phyloP scores from a whole-genome alignment of 2,797 vertebrate species.

The Agapornis canus region DNA sequence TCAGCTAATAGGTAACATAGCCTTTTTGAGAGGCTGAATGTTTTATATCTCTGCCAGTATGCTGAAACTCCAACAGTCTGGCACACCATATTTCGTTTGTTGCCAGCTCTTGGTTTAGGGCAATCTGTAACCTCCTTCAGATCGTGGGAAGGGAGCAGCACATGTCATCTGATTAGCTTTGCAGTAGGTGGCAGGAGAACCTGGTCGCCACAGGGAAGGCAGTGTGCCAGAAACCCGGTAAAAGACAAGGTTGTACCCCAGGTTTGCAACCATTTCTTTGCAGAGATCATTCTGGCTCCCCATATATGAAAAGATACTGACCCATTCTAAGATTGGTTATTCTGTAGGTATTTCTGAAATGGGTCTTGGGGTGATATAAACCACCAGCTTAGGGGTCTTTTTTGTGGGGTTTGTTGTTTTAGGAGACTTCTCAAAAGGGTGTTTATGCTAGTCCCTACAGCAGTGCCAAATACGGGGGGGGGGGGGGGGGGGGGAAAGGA shows the following conservation, averaged over 20 bases:
- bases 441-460: not conserved
- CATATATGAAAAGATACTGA: not conserved
- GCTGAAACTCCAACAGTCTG: not conserved
- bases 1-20: not conserved
- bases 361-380: not conserved
- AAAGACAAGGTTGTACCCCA: not conserved
- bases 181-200: not conserved
- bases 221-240: not conserved
- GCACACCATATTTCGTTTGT: not conserved
- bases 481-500: not conserved
- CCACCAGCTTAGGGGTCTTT: not conserved
- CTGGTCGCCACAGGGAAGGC: rapidly evolving
- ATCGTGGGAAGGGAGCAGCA: not conserved
- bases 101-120: not conserved
- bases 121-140: not conserved
- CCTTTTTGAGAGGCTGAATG: not conserved
- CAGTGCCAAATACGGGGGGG: not conserved
- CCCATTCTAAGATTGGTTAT: not conserved
- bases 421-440: not conserved
- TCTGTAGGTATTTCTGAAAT: not conserved
- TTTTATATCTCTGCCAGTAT: not conserved
- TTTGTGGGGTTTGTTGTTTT: not conserved
- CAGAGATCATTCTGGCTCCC: not conserved
- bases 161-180: not conserved
- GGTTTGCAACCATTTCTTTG: not conserved